A percentile compares a stretch with the other conserved stretches of the same genome.
phyloP scores from a whole-genome alignment of 92 coral and sea anemone species.

The Umimayanthus chanpuru region DNA sequence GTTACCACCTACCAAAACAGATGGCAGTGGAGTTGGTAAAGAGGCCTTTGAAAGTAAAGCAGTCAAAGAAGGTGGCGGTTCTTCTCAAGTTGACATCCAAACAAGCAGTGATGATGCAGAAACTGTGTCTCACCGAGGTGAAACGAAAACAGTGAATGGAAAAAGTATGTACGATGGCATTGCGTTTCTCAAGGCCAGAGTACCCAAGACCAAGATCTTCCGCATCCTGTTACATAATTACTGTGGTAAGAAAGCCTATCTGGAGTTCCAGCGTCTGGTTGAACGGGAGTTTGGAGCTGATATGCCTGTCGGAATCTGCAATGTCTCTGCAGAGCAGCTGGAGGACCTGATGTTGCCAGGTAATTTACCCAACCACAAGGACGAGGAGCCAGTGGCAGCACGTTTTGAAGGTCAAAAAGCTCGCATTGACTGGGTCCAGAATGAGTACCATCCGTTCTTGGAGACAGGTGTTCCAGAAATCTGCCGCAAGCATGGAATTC shows the following conservation, averaged over 20 bases:
- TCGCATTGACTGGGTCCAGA: constrained; percentile 68
- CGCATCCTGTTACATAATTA: constrained; percentile 64
- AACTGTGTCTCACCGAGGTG: background rate
- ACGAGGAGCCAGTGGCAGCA: constrained; percentile 9
- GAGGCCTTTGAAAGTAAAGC: constrained; percentile 5
- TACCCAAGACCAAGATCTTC: constrained; percentile 49
- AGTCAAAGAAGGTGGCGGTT: background rate
- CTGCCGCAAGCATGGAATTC: constrained; percentile 58
- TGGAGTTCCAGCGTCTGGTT: constrained; percentile 64
- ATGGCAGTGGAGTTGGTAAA: background rate
- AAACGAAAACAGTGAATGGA: constrained; percentile 31
- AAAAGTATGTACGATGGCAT: constrained; percentile 61
- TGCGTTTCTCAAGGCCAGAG: constrained; percentile 47
- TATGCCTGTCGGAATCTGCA: constrained; percentile 70
- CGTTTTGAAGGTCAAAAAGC: constrained; percentile 16
- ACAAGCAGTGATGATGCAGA: constrained; percentile 12
- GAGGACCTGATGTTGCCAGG: constrained; percentile 45
- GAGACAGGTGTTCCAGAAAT: constrained; percentile 58
- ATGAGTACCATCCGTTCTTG: constrained; percentile 71
- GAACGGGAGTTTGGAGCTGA: constrained; percentile 56
- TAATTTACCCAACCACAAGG: background rate
- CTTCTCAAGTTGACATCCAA: background rate
- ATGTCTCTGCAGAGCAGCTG: constrained; percentile 64
- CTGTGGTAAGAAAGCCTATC: constrained; percentile 61
- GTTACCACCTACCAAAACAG: constrained; percentile 33